Evolutionary conservation across 2,797 vertebrate genomes (phyloP), one percentile per base, ranked within the genome.

Genomic region (Macropus fuliginosus): DNA sequence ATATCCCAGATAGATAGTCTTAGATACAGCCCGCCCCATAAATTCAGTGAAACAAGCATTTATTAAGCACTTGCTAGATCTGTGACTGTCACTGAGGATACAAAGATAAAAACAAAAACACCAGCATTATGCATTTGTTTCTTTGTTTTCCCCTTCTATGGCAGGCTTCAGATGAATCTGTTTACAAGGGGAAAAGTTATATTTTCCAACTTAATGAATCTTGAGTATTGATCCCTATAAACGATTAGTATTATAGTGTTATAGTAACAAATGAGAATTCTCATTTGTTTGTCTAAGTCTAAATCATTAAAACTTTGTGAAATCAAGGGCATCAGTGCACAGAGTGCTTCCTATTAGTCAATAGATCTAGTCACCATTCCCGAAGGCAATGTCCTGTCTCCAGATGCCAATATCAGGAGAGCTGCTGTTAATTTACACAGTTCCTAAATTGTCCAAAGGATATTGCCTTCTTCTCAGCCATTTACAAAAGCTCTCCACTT

Each of bases 381-480:
- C 2, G 9, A 87, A 50, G 74, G 40, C 40, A 87, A 28, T 28
- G 40, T 87, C 40, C 14, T 87, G 24, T 50, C 74, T 87, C 74
- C 40, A 87, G 40, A 24, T 50, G 0, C 74, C 3, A 52, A 24
- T 28, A 87, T 92, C 66, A 56, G 12, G 54, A 93, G 96, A 92
- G 91, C 93, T 46, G 28, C 89, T 81, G n/a, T 62, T 96, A 94
- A 31, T 0, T 40, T 9, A 93, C 92, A 40, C 29, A 56, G 46
- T 89, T 94, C 54, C 62, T 92, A 96, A 92, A 94, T 24, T 90
- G 31, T 90, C 46, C 91, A 81, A 6, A 52, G 28, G 4, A 93
- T 40, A 40, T 1, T 21, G 31, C 95, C 40, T 46, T 92, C 18
- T 54, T 54, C 90, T 94, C 91, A 97, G 21, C 57, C 95, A 92